phyloP scores from a whole-genome alignment of 2,888 invertebrate genomes.

The Allophyes oxyacanthae region DNA sequence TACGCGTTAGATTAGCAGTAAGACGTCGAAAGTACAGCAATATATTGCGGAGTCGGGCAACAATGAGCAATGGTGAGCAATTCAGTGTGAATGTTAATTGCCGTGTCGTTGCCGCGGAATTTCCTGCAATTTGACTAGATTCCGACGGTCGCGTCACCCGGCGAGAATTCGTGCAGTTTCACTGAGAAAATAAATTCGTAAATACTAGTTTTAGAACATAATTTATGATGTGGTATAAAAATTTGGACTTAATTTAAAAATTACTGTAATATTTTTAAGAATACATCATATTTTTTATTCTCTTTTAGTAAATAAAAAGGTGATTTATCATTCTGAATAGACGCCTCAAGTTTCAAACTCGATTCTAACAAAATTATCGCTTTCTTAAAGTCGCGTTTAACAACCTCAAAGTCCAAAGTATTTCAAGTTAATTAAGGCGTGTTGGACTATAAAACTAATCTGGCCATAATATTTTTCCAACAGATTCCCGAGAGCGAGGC shows the following conservation, averaged over 20 bases:
- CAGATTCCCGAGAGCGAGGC: slow-evolving; percentile 29
- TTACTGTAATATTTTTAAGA: too few relatives aligned
- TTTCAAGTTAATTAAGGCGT: slow-evolving; percentile 33
- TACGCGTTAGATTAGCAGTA: slow-evolving; percentile 28
- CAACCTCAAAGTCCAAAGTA: slow-evolving; percentile 39
- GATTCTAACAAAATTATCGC: slow-evolving; percentile 42
- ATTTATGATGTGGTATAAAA: too few relatives aligned
- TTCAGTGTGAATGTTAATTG: slow-evolving; percentile 54
- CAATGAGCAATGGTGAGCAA: slow-evolving; percentile 26
- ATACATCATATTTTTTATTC: too few relatives aligned
- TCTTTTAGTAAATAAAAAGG: slow-evolving; percentile 1
- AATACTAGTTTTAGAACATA: too few relatives aligned
- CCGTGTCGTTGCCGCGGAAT: slow-evolving; percentile 51
- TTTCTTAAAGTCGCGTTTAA: slow-evolving; percentile 34
- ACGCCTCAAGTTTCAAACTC: slow-evolving; percentile 31
- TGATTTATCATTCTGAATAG: slow-evolving; percentile 32
- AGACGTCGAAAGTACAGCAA: slow-evolving; percentile 7
- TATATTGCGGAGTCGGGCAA: slow-evolving; percentile 14
- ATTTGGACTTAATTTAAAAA: too few relatives aligned
- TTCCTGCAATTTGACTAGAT: slow-evolving; percentile 56
- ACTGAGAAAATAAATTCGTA: slow-evolving; percentile 38
- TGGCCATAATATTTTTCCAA: slow-evolving; percentile 39
- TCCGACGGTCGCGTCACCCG: slow-evolving; percentile 44
- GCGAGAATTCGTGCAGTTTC: slow-evolving; percentile 29
- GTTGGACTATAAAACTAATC: slow-evolving; percentile 40